Evolutionary conservation across 2,797 vertebrate genomes (phyloP).

Genomic region (Ctenochaetus hawaiiensis): DNA sequence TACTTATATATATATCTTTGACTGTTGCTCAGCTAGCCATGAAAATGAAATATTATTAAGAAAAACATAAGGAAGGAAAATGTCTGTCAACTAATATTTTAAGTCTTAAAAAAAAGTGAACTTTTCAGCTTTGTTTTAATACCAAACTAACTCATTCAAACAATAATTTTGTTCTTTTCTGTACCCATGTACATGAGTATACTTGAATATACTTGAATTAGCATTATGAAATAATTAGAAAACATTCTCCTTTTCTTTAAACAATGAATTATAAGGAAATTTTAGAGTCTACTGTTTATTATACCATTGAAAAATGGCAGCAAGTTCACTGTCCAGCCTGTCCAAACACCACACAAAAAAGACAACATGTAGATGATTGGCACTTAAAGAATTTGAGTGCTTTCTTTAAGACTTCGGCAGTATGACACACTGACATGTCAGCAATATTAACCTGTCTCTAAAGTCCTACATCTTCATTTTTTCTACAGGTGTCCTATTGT

Average conservation of each 20-base stretch:
- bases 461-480: not conserved
- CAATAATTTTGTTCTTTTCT: no score
- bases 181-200: no score
- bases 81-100: no score
- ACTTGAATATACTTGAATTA: no score
- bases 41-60: not conserved
- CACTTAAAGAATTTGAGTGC: constrained; percentile 5
- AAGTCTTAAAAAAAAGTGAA: no score
- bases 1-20: not conserved
- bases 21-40: no score
- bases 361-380: constrained; percentile 18
- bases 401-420: not conserved
- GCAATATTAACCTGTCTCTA: not conserved
- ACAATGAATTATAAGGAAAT: not conserved
- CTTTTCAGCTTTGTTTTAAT: no score
- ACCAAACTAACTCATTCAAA: no score
- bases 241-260: no score
- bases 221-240: no score
- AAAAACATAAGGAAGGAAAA: no score
- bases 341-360: constrained; percentile 1
- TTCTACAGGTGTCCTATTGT: constrained; percentile 13
- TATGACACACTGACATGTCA: constrained; percentile 1
- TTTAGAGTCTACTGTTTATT: not conserved
- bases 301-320: not conserved
- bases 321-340: not conserved